Percentiles rank a stretch among this genome's conserved stretches.
Conservation (phyloP, 2,797 vertebrate species). For the Sphenodon punctatus region DNA sequence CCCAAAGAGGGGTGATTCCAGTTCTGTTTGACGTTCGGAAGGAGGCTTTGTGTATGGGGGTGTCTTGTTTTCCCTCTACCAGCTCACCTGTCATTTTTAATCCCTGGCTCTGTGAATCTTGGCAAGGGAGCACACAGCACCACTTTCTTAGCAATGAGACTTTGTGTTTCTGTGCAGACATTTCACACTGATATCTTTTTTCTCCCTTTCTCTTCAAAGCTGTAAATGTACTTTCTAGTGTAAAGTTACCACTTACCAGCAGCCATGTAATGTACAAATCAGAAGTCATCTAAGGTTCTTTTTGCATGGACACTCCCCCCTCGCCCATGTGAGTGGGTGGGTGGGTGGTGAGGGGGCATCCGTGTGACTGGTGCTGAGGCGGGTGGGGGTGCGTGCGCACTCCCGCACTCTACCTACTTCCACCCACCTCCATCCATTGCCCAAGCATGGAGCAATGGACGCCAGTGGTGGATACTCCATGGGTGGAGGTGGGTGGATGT, state of each 20-base stretch:
- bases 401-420: too few relatives aligned
- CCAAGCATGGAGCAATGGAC: too few relatives aligned
- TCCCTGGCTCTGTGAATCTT: neutral
- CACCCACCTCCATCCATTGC: too few relatives aligned
- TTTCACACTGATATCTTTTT: neutral
- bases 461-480: too few relatives aligned
- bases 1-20: neutral
- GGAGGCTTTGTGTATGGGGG: neutral
- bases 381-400: too few relatives aligned
- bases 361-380: too few relatives aligned
- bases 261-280: neutral
- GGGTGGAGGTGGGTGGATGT: too few relatives aligned
- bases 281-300: neutral
- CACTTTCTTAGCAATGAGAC: neutral
- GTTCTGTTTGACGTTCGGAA: neutral
- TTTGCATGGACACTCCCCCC: too few relatives aligned
- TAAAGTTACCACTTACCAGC: neutral
- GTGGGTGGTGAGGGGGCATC: neutral
- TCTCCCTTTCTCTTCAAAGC: neutral
- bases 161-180: neutral
- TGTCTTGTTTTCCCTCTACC: neutral
- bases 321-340: too few relatives aligned
- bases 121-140: neutral
- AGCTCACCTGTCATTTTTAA: rapidly evolving
- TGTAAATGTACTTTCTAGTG: neutral